Base-by-base conservation (phyloP, 2,888 invertebrate species). In the Dryocosmus kuriphilus region DNA sequence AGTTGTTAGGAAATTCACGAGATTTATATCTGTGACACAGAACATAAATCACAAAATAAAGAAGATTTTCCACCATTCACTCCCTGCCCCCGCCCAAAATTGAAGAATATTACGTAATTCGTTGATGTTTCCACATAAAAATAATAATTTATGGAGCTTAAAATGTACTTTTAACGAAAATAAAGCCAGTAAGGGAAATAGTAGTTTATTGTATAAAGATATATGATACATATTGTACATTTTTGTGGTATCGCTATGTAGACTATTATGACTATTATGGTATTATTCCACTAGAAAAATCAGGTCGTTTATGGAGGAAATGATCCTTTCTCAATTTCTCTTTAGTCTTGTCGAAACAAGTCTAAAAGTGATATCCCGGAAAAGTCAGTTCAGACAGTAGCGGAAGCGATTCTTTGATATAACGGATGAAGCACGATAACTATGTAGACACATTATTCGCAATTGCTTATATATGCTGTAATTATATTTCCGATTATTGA, bases 311-410 rank as follows among this genome's bases (percentile, higher is more conserved):
- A 55, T 55, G n/a, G n/a, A 11, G n/a, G 1, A 55, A 55, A 55
- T 22, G 7, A 57, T 57, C 22, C 22, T 57, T 57, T 24, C 57
- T 57, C 24, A 22, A 57, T 57, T 57, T 57, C 57, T 57, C 57
- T 57, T 57, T 57, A 57, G 57, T 57, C 24, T 24, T 4, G 22
- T 57, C 57, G 11, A 11, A 57, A 57, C 57, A 22, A 57, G 57
- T 57, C 19, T 57, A 57, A 24, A 57, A 57, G 57, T 57, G 57
- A 57, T 57, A 57, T 57, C 24, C 24, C 57, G 57, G 24, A 57
- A 57, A 57, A 57, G 57, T 57, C 4, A 51, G 51, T 24, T 24
- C 24, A 11, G 57, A 57, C 57, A 1, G 57, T 57, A 24, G 24
- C 57, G 57, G 57, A 57, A 57, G 24, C 5, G 5, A 57, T 24